Percentiles rank a stretch among this genome's conserved stretches.
Conservation (phyloP, 1,140 invertebrate species). For the Atta cephalotes region DNA sequence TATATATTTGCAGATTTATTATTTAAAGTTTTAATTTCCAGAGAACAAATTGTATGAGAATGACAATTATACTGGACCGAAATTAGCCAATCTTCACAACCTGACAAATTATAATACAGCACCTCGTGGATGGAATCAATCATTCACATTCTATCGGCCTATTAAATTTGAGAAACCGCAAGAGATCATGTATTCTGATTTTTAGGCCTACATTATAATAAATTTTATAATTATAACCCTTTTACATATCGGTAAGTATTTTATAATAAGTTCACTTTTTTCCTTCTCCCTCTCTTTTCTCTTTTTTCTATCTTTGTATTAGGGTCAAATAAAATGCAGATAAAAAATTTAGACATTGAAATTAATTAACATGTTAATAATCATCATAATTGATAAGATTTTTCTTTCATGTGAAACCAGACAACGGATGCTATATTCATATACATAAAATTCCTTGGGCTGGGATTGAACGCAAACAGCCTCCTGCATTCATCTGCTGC, state of each 20-base stretch:
- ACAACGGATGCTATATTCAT: too few species aligned
- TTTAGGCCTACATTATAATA: conserved; percentile 80
- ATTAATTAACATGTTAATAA: too few species aligned
- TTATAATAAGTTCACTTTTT: neutral
- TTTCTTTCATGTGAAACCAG: too few species aligned
- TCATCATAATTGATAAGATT: too few species aligned
- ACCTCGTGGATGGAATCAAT: conserved; percentile 92
- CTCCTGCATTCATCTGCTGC: too few species aligned
- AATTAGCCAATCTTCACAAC: conserved; percentile 83
- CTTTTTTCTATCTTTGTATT: neutral
- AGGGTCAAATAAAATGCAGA: too few species aligned
- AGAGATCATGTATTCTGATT: conserved; percentile 88
- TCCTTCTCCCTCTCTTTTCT: neutral
- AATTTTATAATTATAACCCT: conserved; percentile 38
- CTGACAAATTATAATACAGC: conserved; percentile 92
- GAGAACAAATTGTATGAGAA: conserved; percentile 77
- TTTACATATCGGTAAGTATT: conserved; percentile 24
- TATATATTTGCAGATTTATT: conserved; percentile 1
- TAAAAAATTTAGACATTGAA: too few species aligned
- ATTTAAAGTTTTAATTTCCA: conserved; percentile 62
- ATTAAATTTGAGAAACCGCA: conserved; percentile 88
- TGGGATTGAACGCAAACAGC: too few species aligned
- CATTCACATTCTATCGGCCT: conserved; percentile 89
- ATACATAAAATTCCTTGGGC: too few species aligned
- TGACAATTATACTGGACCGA: conserved; percentile 82